A percentile compares a stretch with the other conserved stretches of the same genome.
Conservation (phyloP, 2,888 invertebrate species). For the Metellina segmentata region DNA sequence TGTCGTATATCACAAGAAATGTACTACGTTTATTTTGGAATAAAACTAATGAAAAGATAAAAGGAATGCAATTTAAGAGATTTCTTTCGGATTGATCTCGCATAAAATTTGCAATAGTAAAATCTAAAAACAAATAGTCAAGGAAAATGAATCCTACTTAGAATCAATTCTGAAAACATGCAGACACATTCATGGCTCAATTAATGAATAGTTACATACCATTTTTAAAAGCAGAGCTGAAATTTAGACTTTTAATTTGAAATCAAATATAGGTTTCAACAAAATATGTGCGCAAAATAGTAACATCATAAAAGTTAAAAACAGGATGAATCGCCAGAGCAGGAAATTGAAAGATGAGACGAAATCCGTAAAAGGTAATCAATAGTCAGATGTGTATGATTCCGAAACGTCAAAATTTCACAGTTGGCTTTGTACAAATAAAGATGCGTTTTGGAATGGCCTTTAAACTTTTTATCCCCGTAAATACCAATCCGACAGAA, state of each 20-base stretch:
- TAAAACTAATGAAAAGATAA: no score
- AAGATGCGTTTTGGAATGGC: slow-evolving; percentile 2
- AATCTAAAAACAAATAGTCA: no score
- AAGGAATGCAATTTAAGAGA: no score
- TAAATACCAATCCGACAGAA: slow-evolving; percentile 40
- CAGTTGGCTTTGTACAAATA: neutral
- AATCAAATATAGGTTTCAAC: neutral
- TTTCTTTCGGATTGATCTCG: no score
- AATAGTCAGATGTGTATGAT: neutral
- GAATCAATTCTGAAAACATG: no score
- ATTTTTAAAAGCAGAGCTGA: slow-evolving; percentile 34
- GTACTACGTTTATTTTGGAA: no score
- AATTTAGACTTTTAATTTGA: slow-evolving; percentile 18
- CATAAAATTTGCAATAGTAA: no score
- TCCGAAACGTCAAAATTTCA: neutral
- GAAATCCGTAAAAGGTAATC: slow-evolving; percentile 33
- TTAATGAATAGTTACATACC: slow-evolving; percentile 36
- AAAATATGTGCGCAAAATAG: slow-evolving; percentile 18
- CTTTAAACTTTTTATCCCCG: neutral
- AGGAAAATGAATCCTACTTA: no score
- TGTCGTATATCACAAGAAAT: no score
- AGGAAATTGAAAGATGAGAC: slow-evolving; percentile 18
- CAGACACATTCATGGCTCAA: no score
- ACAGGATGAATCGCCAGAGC: neutral
- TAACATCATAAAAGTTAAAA: slow-evolving; percentile 39